These are phyloP conservation scores for Entelurus aequoreus DNA, from an alignment of 2,113 vertebrate genomes.

Conservation along the genomic window DNA sequence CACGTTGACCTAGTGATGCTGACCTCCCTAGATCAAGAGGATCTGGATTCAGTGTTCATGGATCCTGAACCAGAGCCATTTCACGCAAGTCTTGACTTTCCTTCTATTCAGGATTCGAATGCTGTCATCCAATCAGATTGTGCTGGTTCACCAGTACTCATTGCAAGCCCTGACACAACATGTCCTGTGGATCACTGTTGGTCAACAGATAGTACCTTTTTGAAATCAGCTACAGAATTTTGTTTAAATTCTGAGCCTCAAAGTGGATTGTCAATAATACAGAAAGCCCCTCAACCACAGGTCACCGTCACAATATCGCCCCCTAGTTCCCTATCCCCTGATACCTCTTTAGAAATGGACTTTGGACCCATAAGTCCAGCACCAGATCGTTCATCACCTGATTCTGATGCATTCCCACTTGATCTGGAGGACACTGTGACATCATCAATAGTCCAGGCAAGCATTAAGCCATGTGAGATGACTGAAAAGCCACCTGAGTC, in stretches of 20 bases:
- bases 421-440: conserved; percentile 38
- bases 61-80: conserved; percentile 64
- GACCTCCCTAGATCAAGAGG: conserved; percentile 68
- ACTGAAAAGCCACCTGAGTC: conserved; percentile 24
- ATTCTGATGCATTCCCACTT: conserved; percentile 23
- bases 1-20: conserved; percentile 71
- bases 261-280: conserved; percentile 9
- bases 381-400: conserved; percentile 14
- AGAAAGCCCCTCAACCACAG: conserved; percentile 21
- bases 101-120: conserved; percentile 43
- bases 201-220: conserved; percentile 29
- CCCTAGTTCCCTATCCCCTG: conserved; percentile 62
- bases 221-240: conserved; percentile 42
- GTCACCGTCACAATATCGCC: conserved; percentile 63
- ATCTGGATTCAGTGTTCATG: conserved; percentile 69
- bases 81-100: conserved; percentile 49
- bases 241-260: conserved; percentile 20
- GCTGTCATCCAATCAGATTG: conserved; percentile 40
- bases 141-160: conserved; percentile 25
- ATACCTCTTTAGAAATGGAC: conserved; percentile 55
- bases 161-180: conserved; percentile 14
- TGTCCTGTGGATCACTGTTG: conserved; percentile 18
- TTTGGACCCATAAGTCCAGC: conserved; percentile 32
- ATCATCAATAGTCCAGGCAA: conserved; percentile 35
- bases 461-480: conserved; percentile 38